Evolutionary conservation across 2,797 vertebrate genomes (phyloP).

Genomic region (Agapornis canus): DNA sequence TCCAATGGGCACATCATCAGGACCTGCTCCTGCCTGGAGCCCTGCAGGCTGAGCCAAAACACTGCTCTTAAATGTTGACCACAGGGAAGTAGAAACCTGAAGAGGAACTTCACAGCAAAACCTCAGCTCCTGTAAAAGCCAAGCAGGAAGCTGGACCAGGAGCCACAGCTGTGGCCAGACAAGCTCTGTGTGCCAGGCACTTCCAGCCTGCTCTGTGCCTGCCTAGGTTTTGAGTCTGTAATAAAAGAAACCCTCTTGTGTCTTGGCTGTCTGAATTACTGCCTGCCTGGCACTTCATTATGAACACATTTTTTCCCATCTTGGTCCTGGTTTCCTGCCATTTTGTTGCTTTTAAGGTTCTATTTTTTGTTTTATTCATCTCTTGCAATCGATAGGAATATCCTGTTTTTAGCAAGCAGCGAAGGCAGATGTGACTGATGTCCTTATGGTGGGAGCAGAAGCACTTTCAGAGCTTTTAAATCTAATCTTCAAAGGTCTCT

Average conservation of each 20-base stretch:
- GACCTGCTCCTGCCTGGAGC: neutral
- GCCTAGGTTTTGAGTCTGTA: neutral
- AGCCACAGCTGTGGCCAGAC: neutral
- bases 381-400: constrained; percentile 23
- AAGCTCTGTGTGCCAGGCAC: rapidly evolving
- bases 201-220: neutral
- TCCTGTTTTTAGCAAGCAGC: neutral
- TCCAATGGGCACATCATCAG: neutral
- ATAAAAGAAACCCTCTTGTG: neutral
- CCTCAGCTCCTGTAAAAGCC: neutral
- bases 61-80: neutral
- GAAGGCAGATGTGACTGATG: neutral
- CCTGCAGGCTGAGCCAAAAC: neutral
- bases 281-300: constrained; percentile 48
- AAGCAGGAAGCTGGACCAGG: neutral
- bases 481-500: constrained; percentile 17
- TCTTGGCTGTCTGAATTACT: constrained; percentile 26
- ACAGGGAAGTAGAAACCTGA: neutral
- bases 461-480: neutral
- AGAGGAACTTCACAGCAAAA: neutral
- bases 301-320: constrained; percentile 20
- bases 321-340: constrained; percentile 15
- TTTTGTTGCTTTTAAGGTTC: constrained; percentile 38
- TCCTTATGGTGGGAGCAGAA: neutral
- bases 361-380: constrained; percentile 42